Evolutionary conservation across 2,888 invertebrate genomes (phyloP).

Genomic region (Drosophila mayaguana): DNA sequence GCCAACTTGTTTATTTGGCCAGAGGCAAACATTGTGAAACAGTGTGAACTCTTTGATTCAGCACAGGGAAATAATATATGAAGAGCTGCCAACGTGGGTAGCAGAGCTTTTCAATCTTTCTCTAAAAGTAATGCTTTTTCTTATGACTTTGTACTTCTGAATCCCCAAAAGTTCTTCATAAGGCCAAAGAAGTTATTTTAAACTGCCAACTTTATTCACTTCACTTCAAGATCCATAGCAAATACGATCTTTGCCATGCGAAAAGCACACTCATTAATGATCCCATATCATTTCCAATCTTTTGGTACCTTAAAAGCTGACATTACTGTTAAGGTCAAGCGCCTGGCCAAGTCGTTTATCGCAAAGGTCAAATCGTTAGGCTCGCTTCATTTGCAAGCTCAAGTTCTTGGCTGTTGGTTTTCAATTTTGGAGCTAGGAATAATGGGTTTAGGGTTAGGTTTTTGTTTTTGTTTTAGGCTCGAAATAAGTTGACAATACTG

Average conservation of each 20-base stretch:
- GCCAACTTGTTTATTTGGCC: background rate
- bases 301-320: conserved; percentile 43
- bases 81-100: no score
- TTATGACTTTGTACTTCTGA: background rate
- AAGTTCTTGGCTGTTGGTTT: conserved; percentile 6
- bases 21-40: background rate
- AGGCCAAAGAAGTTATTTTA: no score
- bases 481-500: conserved; percentile 73
- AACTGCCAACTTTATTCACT: no score
- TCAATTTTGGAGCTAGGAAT: conserved; percentile 35
- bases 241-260: no score
- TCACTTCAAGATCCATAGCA: no score
- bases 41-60: no score
- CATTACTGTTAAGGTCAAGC: conserved; percentile 67
- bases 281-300: background rate
- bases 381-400: conserved; percentile 4
- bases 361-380: conserved; percentile 4
- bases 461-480: conserved; percentile 19
- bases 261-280: background rate
- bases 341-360: conserved; percentile 12
- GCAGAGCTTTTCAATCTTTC: background rate
- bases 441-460: conserved; percentile 33
- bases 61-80: no score
- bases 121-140: background rate
- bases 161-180: no score